Evolutionary conservation across 2,797 vertebrate genomes (phyloP).

Genomic region (Hylomyscus alleni): DNA sequence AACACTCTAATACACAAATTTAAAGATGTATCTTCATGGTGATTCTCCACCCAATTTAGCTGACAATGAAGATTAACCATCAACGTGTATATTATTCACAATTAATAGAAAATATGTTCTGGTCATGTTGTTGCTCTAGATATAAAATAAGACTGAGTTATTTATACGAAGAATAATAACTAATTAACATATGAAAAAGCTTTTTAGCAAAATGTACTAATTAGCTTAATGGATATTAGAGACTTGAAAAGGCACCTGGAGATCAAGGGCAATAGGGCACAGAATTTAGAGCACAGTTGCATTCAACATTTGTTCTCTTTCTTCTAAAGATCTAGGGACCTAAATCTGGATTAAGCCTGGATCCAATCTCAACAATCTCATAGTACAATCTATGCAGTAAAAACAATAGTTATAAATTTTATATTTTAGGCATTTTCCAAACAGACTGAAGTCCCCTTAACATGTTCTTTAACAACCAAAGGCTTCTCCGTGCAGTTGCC

Average conservation of each 20-base stretch:
- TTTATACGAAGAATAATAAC: constrained; percentile 41
- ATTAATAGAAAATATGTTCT: constrained; percentile 41
- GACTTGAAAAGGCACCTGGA: neutral
- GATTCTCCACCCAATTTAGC: neutral
- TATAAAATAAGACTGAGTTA: constrained; percentile 52
- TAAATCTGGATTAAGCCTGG: constrained; percentile 15
- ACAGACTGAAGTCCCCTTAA: neutral
- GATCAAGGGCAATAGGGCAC: neutral
- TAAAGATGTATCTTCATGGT: neutral
- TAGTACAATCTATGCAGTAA: neutral
- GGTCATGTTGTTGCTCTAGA: neutral
- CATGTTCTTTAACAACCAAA: neutral
- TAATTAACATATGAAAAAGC: constrained; percentile 28
- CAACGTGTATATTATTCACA: neutral
- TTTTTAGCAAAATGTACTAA: constrained; percentile 25
- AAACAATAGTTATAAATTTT: neutral
- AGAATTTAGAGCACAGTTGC: neutral
- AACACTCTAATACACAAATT: neutral
- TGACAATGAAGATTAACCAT: neutral
- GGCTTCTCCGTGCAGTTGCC: neutral
- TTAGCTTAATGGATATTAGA: neutral
- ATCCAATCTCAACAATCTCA: neutral
- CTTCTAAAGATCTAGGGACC: constrained; percentile 34
- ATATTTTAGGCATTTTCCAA: neutral
- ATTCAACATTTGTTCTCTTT: constrained; percentile 10